A percentile compares a stretch with the other conserved stretches of the same genome.
Evolutionary conservation across 2,797 vertebrate genomes (phyloP).

Genomic region (Orientallactaga sibirica): DNA sequence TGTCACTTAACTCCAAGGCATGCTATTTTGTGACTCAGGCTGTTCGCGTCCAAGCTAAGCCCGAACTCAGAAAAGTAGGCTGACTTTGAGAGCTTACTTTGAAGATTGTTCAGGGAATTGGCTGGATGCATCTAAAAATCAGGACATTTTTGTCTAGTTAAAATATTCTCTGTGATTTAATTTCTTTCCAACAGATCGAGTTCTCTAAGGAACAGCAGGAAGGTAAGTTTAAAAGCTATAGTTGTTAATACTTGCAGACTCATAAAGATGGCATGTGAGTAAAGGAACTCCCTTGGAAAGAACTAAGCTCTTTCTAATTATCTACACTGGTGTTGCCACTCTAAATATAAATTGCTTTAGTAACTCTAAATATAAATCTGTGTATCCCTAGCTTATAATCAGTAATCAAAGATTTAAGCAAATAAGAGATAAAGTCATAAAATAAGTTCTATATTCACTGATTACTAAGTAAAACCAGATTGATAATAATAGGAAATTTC

Average conservation of each 20-base stretch:
- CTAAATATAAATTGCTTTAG: constrained; percentile 69
- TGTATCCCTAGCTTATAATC: constrained; percentile 54
- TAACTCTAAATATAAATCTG: constrained; percentile 66
- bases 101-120: constrained; percentile 85
- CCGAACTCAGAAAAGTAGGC: constrained; percentile 81
- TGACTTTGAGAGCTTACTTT: constrained; percentile 81
- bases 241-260: constrained; percentile 68
- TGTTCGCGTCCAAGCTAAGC: constrained; percentile 80
- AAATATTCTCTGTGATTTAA: constrained; percentile 88
- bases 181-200: constrained; percentile 92
- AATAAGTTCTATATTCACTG: background rate
- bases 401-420: constrained; percentile 60
- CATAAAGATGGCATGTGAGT: constrained; percentile 65
- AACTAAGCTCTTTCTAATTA: constrained; percentile 69
- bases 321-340: constrained; percentile 34
- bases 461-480: constrained; percentile 57
- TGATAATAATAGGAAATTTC: background rate
- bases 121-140: constrained; percentile 84
- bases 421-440: constrained; percentile 64
- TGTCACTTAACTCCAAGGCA: constrained; percentile 75
- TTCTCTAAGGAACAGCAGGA: constrained; percentile 90
- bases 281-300: constrained; percentile 62
- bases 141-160: constrained; percentile 84
- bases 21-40: constrained; percentile 75
- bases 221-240: constrained; percentile 88